Base-by-base conservation (phyloP, 1,140 invertebrate genomes). In the Homarus americanus region DNA sequence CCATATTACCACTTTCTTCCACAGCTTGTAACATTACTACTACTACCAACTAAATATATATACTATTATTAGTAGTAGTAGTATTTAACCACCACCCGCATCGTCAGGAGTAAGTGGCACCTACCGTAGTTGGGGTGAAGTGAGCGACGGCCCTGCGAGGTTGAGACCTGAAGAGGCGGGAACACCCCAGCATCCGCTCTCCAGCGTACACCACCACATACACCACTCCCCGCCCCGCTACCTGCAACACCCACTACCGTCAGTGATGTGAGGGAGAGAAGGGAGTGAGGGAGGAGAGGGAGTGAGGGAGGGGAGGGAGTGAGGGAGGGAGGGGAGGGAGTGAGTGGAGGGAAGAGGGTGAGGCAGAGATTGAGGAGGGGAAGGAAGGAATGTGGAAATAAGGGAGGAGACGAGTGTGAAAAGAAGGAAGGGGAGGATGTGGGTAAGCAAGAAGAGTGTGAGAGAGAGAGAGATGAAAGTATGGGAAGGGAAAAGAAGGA, bases 131-230 rank as follows among this genome's bases (percentile, higher is more conserved):
- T 10, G 41, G 49, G 4, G 9, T 58, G 63, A 85, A 85, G 66
- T 73, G 2, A 44, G 83, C 69, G 4, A 69, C 3, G 34, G 83
- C 83, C 1, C 83, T 72, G 83, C 83, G 83, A 28, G 83, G 83
- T 41, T 44, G n/a, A 7, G 72, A 24, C 20, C 72, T 40, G 3
- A 32, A n/a, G 2, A 85, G 38, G 12, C 83, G 40, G 41, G 83
- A 73, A 41, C 83, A 85, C 5, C 36, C 83, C 41, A 75, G 58
- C 69, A 85, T 41, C 34, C 32, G n/a, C 34, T 85, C 66, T 32
- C 66, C 83, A 10, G n/a, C 36, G n/a, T 85, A 85, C 72, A 85
- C 38, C 66, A 85, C 83, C 17, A 85, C 83, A 28, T 75, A 85
- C 36, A 85, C 24, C 15, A 12, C 24, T 15, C 83, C 83, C 15